Percentiles rank a stretch among this genome's conserved stretches.
These are phyloP conservation scores for Lycia hirtaria DNA, from an alignment of 2,888 invertebrate species.

Conservation along the genomic window DNA sequence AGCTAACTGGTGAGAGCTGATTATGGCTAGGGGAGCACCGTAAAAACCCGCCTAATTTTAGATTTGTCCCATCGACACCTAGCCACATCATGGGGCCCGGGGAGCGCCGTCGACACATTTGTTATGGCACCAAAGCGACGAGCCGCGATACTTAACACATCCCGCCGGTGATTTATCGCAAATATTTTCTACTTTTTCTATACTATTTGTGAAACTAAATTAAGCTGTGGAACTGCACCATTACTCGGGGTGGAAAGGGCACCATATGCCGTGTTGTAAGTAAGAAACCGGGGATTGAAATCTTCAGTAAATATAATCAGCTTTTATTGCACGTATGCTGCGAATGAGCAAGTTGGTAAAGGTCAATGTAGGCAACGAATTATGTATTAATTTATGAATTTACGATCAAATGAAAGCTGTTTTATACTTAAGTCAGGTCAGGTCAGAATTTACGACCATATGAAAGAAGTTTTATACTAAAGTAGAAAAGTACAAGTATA, in stretches of 20 bases:
- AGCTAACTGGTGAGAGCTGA: constrained; percentile 17
- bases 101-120: constrained; percentile 78
- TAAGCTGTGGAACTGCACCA: constrained; percentile 49
- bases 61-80: constrained; percentile 56
- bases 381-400: too few relatives aligned
- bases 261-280: constrained; percentile 27
- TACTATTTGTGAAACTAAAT: constrained; percentile 37
- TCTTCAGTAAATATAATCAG: neutral
- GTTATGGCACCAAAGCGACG: constrained; percentile 60
- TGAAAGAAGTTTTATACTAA: too few relatives aligned
- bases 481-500: too few relatives aligned
- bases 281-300: constrained; percentile 2
- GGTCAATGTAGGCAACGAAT: too few relatives aligned
- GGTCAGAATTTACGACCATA: too few relatives aligned
- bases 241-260: constrained; percentile 30
- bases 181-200: constrained; percentile 38
- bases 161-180: constrained; percentile 68
- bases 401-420: too few relatives aligned
- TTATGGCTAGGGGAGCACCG: constrained; percentile 26
- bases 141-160: constrained; percentile 66
- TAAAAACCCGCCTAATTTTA: constrained; percentile 60
- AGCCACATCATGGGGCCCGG: constrained; percentile 56
- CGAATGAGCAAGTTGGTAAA: too few relatives aligned
- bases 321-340: too few relatives aligned
- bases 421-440: too few relatives aligned